These are phyloP conservation scores for Rhopalosiphum padi DNA, from an alignment of 1,140 invertebrate genomes.

Conservation along the genomic window DNA sequence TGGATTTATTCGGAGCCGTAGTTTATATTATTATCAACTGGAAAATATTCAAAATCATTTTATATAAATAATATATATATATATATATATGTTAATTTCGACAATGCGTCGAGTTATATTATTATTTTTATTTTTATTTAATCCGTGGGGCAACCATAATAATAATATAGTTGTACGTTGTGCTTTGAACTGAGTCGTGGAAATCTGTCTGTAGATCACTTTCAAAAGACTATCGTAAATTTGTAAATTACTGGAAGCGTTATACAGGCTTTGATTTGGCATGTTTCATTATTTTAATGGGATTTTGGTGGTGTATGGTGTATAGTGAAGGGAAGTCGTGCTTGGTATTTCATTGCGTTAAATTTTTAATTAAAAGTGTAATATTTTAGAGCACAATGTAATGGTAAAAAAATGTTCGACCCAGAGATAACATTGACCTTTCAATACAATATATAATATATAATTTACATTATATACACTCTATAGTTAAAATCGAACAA, in stretches of 20 bases:
- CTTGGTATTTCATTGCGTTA: not conserved
- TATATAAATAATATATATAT: not conserved
- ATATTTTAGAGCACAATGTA: not conserved
- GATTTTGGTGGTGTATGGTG: not conserved
- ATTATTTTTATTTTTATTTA: not conserved
- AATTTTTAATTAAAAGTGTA: not conserved
- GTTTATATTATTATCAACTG: not conserved
- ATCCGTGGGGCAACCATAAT: not conserved
- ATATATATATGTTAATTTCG: not conserved
- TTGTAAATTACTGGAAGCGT: not conserved
- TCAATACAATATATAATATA: not conserved
- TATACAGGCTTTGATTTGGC: not conserved
- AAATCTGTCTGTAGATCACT: not conserved
- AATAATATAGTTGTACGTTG: not conserved
- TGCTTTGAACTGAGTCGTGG: not conserved
- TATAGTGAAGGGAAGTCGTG: not conserved
- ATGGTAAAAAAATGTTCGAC: not conserved
- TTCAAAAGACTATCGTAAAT: not conserved
- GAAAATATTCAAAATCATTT: not conserved
- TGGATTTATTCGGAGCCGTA: not conserved
- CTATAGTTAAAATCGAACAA: not conserved
- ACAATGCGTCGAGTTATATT: not conserved
- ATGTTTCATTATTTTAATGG: slow-evolving; percentile 18
- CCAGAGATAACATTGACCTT: not conserved
- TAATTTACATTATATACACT: not conserved